These are phyloP conservation scores for Euplexia lucipara DNA, from an alignment of 2,888 invertebrate species.

Conservation along the genomic window DNA sequence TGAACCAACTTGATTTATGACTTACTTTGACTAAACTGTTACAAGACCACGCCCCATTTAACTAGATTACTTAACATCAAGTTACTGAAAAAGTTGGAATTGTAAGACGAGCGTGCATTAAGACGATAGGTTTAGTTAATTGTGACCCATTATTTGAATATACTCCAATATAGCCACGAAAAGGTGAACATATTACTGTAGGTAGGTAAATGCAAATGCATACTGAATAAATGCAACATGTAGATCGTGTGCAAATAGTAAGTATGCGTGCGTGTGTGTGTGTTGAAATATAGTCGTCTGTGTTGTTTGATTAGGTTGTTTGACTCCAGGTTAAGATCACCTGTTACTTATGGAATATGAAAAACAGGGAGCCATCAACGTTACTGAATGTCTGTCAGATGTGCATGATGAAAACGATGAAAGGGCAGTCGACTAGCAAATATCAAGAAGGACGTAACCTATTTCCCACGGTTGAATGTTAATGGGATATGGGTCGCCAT, in stretches of 20 bases:
- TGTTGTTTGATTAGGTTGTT: conserved; percentile 47
- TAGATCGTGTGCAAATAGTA: conserved; percentile 25
- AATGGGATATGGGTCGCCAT: conserved; percentile 43
- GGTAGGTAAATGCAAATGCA: not conserved
- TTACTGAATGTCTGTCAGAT: not conserved
- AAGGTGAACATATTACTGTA: not conserved
- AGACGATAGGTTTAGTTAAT: conserved; percentile 20
- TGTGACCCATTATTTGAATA: conserved; percentile 4
- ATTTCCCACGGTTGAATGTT: conserved; percentile 52
- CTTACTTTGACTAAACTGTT: conserved; percentile 23
- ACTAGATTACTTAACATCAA: conserved; percentile 31
- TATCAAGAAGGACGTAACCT: conserved; percentile 32
- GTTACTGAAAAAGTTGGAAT: conserved; percentile 35
- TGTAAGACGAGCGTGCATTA: conserved; percentile 19
- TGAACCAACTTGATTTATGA: conserved; percentile 14
- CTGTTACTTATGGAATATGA: conserved; percentile 6
- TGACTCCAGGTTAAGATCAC: conserved; percentile 31
- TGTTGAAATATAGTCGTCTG: conserved; percentile 10
- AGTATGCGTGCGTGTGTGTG: not conserved
- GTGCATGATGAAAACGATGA: conserved; percentile 2
- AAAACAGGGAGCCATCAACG: conserved; percentile 12
- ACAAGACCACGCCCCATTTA: conserved; percentile 36
- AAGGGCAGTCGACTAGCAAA: conserved; percentile 5
- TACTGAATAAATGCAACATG: conserved; percentile 1
- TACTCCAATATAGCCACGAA: not conserved